Evolutionary conservation across 2,797 vertebrate species (phyloP).

Genomic region (Acipenser transmontanus): DNA sequence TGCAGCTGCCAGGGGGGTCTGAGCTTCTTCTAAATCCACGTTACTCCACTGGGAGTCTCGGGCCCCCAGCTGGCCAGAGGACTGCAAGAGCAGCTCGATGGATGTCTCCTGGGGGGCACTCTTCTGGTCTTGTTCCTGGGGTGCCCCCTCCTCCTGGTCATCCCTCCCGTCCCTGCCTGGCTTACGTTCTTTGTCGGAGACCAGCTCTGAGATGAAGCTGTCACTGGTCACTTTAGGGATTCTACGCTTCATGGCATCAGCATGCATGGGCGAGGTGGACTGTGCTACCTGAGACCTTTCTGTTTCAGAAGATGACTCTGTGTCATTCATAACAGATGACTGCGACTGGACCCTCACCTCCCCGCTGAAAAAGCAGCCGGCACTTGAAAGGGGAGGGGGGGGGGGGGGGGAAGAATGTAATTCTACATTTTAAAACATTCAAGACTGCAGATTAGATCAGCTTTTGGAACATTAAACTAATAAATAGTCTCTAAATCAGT

Average conservation of each 20-base stretch:
- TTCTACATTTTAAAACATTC: not conserved
- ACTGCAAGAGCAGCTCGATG: too few species aligned
- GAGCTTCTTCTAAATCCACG: constrained; percentile 82
- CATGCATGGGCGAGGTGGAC: not conserved
- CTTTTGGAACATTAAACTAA: too few species aligned
- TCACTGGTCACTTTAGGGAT: constrained; percentile 72
- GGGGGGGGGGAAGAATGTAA: constrained; percentile 9
- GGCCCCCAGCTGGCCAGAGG: not conserved
- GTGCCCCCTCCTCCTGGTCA: constrained; percentile 20
- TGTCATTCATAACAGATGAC: constrained; percentile 56
- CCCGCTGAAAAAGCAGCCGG: constrained; percentile 88
- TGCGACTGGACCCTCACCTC: constrained; percentile 73
- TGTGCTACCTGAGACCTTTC: constrained; percentile 40
- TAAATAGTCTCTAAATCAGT: not conserved
- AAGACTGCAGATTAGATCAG: not conserved
- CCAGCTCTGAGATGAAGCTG: constrained; percentile 70
- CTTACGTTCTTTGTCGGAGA: constrained; percentile 55
- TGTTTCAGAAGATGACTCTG: constrained; percentile 58
- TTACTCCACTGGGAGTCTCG: constrained; percentile 79
- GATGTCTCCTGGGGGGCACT: not conserved
- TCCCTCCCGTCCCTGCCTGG: constrained; percentile 14
- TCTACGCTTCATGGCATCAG: constrained; percentile 32
- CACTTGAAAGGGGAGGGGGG: constrained; percentile 48
- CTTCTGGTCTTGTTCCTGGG: constrained; percentile 41
- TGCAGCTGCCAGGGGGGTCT: constrained; percentile 38